phyloP scores from a whole-genome alignment of 2,797 vertebrate genomes.

The Tapera naevia region DNA sequence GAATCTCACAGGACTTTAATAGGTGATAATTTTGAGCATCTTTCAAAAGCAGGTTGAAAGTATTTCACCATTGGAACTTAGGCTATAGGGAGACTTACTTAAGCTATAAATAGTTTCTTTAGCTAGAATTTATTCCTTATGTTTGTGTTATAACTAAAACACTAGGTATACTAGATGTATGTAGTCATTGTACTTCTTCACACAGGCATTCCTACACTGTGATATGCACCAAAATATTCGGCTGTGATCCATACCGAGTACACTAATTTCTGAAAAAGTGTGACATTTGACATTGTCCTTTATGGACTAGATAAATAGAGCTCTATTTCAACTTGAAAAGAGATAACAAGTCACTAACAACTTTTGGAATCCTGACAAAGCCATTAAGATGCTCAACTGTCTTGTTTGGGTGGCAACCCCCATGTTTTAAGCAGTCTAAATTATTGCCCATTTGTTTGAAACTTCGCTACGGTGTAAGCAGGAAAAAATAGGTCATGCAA shows the following conservation, averaged over 20 bases:
- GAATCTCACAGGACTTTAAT: not conserved
- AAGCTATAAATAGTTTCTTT: not conserved
- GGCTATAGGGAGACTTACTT: not conserved
- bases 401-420: constrained; percentile 21
- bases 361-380: not conserved
- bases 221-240: not conserved
- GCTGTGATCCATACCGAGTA: not conserved
- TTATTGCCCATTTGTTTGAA: constrained; percentile 30
- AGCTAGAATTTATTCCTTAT: not conserved
- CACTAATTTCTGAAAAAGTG: not conserved
- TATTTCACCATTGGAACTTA: not conserved
- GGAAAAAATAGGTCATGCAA: constrained; percentile 55
- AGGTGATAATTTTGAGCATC: not conserved
- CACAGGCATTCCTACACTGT: accelerated
- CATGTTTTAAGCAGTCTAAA: not conserved
- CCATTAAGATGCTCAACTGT: not conserved
- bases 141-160: not conserved
- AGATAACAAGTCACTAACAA: constrained; percentile 3
- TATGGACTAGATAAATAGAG: not conserved
- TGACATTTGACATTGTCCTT: not conserved
- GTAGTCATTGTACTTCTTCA: not conserved
- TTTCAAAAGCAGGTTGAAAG: not conserved
- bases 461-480: not conserved
- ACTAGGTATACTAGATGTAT: no score
- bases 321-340: not conserved